These are phyloP conservation scores for Pyrocephalus nanus DNA, from an alignment of 2,797 vertebrate genomes.

Conservation along the genomic window DNA sequence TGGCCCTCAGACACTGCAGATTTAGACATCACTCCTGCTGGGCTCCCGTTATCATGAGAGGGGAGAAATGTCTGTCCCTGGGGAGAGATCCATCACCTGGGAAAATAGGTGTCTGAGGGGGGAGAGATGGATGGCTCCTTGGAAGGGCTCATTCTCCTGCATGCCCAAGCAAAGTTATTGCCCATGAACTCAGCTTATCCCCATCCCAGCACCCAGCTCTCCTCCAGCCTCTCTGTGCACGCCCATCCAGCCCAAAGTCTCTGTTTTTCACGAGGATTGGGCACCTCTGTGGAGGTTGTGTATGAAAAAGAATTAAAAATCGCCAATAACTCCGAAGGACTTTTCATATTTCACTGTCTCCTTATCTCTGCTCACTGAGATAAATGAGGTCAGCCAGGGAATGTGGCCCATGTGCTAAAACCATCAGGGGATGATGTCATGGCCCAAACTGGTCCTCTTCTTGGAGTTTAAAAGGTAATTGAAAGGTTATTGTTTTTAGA, in stretches of 20 bases:
- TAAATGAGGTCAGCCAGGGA: conserved; percentile 18
- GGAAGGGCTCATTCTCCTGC: neutral
- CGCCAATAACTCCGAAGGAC: neutral
- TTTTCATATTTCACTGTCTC: conserved; percentile 31
- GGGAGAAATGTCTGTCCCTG: neutral
- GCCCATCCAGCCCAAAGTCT: neutral
- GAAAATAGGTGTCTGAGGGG: neutral
- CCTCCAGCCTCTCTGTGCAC: neutral
- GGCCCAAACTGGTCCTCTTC: conserved; percentile 45
- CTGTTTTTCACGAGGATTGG: neutral
- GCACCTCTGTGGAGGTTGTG: neutral
- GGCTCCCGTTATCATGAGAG: neutral
- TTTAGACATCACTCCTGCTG: neutral
- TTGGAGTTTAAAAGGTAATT: conserved; percentile 67
- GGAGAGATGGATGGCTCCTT: neutral
- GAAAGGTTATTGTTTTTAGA: conserved; percentile 68
- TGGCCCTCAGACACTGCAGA: neutral
- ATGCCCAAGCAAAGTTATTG: neutral
- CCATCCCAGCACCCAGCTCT: neutral
- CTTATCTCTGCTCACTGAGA: conserved; percentile 42
- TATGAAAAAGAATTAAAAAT: neutral
- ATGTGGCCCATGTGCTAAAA: conserved; percentile 61
- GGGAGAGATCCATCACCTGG: neutral
- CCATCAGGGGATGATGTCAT: conserved; percentile 67
- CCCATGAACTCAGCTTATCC: neutral